Percentiles rank a stretch among this genome's conserved stretches.
phyloP scores from a whole-genome alignment of 2,113 vertebrate species.

The Xiphophorus couchianus region DNA sequence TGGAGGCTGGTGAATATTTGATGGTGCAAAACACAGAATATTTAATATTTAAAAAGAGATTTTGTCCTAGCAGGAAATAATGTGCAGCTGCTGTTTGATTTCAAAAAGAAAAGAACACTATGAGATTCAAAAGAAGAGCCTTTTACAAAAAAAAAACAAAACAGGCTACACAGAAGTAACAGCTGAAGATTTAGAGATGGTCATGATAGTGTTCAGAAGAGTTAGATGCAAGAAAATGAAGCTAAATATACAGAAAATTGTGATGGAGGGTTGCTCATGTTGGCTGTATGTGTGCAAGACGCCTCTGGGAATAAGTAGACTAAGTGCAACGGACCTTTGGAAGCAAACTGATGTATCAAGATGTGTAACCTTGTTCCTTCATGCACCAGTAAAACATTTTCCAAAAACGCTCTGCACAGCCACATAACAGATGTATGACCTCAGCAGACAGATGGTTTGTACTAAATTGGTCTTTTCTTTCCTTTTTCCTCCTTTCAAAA shows the following conservation, averaged over 20 bases:
- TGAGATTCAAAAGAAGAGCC: too few relatives aligned
- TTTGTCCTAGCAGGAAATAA: conserved; percentile 56
- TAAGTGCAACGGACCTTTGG: conserved; percentile 34
- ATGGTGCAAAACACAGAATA: conserved; percentile 70
- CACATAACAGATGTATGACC: conserved; percentile 57
- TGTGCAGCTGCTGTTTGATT: conserved; percentile 53
- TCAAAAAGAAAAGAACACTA: conserved; percentile 13
- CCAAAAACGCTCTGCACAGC: conserved; percentile 8
- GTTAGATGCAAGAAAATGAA: background rate
- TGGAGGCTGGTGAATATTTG: conserved; percentile 71
- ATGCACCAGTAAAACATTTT: conserved; percentile 43
- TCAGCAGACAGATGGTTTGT: conserved; percentile 66
- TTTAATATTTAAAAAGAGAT: conserved; percentile 67
- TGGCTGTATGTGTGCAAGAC: conserved; percentile 3
- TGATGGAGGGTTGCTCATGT: background rate
- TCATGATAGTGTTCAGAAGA: too few relatives aligned
- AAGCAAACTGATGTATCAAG: conserved; percentile 42
- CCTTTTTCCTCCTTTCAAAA: conserved; percentile 47
- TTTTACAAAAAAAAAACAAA: background rate
- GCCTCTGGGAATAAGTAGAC: conserved; percentile 26
- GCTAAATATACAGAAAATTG: background rate
- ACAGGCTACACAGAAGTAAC: background rate
- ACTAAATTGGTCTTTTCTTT: conserved; percentile 57
- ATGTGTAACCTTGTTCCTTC: conserved; percentile 53
- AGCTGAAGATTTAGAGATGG: background rate